Base-by-base conservation (phyloP, 2,888 invertebrate genomes). In the Agonopterix subpropinquella region DNA sequence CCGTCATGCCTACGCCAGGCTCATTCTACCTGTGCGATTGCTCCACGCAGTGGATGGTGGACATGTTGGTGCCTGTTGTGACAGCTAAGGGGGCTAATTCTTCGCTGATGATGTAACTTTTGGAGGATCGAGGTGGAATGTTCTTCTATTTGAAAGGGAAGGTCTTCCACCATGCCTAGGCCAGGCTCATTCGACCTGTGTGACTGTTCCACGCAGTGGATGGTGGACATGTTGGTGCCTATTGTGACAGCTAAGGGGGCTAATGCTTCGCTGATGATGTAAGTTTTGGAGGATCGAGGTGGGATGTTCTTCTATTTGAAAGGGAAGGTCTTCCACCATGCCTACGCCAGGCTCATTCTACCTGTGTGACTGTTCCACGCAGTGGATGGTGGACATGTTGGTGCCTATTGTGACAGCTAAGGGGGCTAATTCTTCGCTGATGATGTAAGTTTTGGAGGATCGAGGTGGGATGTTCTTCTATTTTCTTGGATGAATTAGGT, bases 281-380 rank as follows among this genome's bases (percentile, higher is more conserved):
- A 73, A 73, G 81, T 70, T 11, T 39, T 28, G 28, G 5, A 28
- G 28, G 28, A 28, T 5, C 5, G 28, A 5, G 28, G 7, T 5
- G 28, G 28, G 7, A 28, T 28, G 1, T 7, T 28, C 28, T 28
- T 28, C 5, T 5, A 5, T 28, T 5, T 18, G 4, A 18, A 18
- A 4, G 18, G 18, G n/a, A 18, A 18, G 18, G 2, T 18, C 18
- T 18, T 18, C 18, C 18, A 4, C 4, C 18, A 18, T 2, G 18
- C 18, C 4, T 18, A 4, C 15, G 18, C 18, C 4, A 18, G 18
- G 18, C 18, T 18, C 18, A 18, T 18, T n/a, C n/a, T 96, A 91
- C 92, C 83, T 90, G 28, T 96, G 96, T 67, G 95, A 95, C 70
- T 94, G 94, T 64, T 90, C 92, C 53, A 95, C 95, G 51, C 92